Base-by-base conservation (phyloP, 2,888 invertebrate genomes). In the Drosophila mercatorum region DNA sequence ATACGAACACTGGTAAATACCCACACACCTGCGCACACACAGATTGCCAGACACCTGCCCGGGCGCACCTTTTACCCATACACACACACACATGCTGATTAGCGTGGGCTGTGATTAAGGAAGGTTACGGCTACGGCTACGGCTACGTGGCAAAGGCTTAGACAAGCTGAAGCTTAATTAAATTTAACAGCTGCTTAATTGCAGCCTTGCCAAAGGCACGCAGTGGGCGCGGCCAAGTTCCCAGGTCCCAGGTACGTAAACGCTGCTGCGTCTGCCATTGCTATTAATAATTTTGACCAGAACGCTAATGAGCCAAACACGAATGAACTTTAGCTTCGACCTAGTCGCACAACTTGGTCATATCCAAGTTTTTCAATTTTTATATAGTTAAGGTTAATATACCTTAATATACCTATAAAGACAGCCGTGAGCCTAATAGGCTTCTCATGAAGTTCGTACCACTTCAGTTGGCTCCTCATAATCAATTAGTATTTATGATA, bases 171-270 rank as follows among this genome's bases (percentile, higher is more conserved):
- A 57, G 81, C 90, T 83, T 86, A 88, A 86, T 86, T 86, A 86
- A 90, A 86, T 86, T 86, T 90, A 86, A 86, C 86, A 83, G 83
- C 87, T 90, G 86, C 89, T 84, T 84, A 84, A 84, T 84, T 84
- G 89, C 77, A 77, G 71, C 72, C 56, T 22, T 51, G 68, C 46
- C 46, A 46, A 38, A 28, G 49, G 49, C 38, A 22, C 57, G 36
- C 43, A 49, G 70, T 67, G 56, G 69, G 80, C 57, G 66, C 46
- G 68, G 60, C 59, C 34, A 12, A 26, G 7, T 7, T 28, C 12
- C 41, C 38, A 46, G 38, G 31, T 47, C 40, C 12, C 40, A 49
- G 38, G 44, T 34, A 47, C 51, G 43, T 52, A 43, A 71, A 60
- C 40, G 63, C 51, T 38, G 41, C 57, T 41, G 56, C 40, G 34